These are phyloP conservation scores for Hyposoter dolosus DNA, from an alignment of 2,888 invertebrate genomes.

Conservation along the genomic window DNA sequence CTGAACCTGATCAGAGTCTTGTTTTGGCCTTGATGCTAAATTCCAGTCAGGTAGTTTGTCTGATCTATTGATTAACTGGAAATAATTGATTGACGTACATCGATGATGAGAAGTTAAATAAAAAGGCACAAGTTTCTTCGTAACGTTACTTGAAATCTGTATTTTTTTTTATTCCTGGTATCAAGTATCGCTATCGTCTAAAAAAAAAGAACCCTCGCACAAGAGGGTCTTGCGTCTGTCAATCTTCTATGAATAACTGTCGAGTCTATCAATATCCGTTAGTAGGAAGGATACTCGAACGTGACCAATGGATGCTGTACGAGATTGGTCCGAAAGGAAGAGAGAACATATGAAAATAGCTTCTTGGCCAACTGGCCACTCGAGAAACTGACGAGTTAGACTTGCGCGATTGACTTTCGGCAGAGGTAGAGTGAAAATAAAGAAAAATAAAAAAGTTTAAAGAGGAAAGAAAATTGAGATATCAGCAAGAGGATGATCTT, in stretches of 20 bases:
- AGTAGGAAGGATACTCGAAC: conserved; percentile 28
- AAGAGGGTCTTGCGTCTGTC: conserved; percentile 26
- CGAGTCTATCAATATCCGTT: conserved; percentile 42
- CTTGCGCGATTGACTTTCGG: conserved; percentile 47
- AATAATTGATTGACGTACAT: too few relatives aligned
- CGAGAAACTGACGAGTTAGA: conserved; percentile 57
- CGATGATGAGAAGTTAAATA: background rate
- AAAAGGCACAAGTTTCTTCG: background rate
- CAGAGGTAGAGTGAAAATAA: conserved; percentile 52
- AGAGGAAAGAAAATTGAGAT: conserved; percentile 30
- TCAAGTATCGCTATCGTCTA: conserved; percentile 17
- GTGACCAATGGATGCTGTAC: conserved; percentile 19
- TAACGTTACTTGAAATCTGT: background rate
- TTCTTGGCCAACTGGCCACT: conserved; percentile 62
- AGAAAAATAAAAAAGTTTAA: conserved; percentile 23
- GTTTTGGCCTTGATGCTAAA: too few relatives aligned
- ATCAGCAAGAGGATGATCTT: conserved; percentile 35
- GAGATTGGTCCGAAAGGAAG: conserved; percentile 33
- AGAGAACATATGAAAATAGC: conserved; percentile 56
- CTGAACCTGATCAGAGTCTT: too few relatives aligned
- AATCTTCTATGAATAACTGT: conserved; percentile 34
- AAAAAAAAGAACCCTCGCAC: conserved; percentile 8
- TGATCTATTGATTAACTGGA: too few relatives aligned
- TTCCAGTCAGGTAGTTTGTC: too few relatives aligned
- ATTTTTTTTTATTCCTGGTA: conserved; percentile 6